A percentile compares a stretch with the other conserved stretches of the same genome.
These are phyloP conservation scores for Gastrophryne carolinensis DNA, from an alignment of 2,797 vertebrate species.

Conservation along the genomic window DNA sequence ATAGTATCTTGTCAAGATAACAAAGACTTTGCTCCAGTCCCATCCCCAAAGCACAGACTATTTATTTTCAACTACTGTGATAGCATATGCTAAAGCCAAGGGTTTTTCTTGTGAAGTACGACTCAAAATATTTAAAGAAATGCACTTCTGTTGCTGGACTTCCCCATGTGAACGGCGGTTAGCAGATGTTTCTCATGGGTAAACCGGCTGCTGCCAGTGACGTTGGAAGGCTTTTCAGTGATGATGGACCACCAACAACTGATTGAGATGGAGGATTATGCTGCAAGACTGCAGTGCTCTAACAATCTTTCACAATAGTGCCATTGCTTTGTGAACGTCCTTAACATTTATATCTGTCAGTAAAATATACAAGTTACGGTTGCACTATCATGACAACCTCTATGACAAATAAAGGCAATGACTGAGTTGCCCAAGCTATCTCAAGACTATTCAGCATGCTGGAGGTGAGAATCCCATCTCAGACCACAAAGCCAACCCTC, in stretches of 20 bases:
- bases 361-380: background rate
- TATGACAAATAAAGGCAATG: background rate
- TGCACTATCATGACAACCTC: background rate
- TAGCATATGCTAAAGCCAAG: constrained; percentile 45
- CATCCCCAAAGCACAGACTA: constrained; percentile 59
- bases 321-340: background rate
- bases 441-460: too few species aligned
- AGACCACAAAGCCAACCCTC: too few species aligned
- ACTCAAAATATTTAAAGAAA: constrained; percentile 57
- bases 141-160: constrained; percentile 51
- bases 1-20: constrained; percentile 53
- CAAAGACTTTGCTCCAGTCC: constrained; percentile 53
- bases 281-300: background rate
- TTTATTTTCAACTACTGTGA: constrained; percentile 56
- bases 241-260: constrained; percentile 44
- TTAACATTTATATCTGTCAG: background rate
- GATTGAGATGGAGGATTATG: background rate
- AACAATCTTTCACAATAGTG: background rate
- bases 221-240: background rate
- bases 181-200: constrained; percentile 55
- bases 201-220: background rate
- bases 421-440: too few species aligned
- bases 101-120: constrained; percentile 39
- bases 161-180: constrained; percentile 50
- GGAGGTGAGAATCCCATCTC: too few species aligned